Evolutionary conservation across 2,888 invertebrate species (phyloP).

Genomic region (Caenorhabditis afra): DNA sequence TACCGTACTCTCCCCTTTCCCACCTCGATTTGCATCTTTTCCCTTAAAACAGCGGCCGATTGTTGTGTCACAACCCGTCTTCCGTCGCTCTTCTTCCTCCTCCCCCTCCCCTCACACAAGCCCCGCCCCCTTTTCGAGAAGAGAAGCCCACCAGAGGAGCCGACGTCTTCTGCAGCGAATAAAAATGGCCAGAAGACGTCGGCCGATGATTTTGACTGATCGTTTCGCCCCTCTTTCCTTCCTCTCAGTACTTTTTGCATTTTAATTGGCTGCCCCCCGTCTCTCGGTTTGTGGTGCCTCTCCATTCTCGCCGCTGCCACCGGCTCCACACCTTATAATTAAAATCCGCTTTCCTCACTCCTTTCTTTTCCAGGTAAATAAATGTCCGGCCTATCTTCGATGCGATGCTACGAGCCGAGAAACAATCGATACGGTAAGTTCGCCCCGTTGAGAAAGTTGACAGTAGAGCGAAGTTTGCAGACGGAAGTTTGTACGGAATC

Average conservation of each 20-base stretch:
- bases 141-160: constrained; percentile 5
- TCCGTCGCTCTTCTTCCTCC: neutral
- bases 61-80: constrained; percentile 15
- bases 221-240: neutral
- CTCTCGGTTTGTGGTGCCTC: constrained; percentile 1
- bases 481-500: neutral
- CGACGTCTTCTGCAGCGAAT: constrained; percentile 16
- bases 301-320: neutral
- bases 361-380: constrained; percentile 31
- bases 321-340: constrained; percentile 3
- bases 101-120: neutral
- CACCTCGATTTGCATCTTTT: constrained; percentile 26
- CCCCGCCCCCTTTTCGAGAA: constrained; percentile 23
- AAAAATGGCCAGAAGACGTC: neutral
- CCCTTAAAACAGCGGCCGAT: neutral
- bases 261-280: constrained; percentile 15
- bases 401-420: constrained; percentile 9
- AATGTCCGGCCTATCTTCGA: constrained; percentile 17
- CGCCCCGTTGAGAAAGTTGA: neutral
- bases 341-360: neutral
- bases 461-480: constrained; percentile 5
- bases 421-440: constrained; percentile 16
- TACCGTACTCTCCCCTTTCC: constrained; percentile 12
- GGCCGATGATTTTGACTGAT: constrained; percentile 10
- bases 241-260: constrained; percentile 4